phyloP scores from a whole-genome alignment of 92 coral and sea anemone genomes.

The Isaurus tuberculatus region DNA sequence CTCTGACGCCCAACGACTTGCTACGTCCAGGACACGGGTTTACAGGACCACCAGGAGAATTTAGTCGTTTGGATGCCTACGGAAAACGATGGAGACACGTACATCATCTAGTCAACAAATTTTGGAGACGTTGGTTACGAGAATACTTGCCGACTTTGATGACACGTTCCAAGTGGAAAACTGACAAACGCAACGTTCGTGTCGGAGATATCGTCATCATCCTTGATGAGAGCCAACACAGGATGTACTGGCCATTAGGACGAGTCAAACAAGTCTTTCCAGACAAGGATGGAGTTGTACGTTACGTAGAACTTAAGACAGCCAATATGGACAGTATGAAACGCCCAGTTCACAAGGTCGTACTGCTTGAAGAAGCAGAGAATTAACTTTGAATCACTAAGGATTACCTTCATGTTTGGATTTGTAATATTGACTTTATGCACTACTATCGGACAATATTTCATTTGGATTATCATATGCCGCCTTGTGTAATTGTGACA shows the following conservation, averaged over 20 bases:
- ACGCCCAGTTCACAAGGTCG: background rate
- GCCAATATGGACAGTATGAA: conserved; percentile 5
- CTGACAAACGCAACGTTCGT: conserved; percentile 9
- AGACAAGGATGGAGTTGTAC: background rate
- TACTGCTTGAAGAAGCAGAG: conserved; percentile 3
- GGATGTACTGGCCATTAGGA: conserved; percentile 8
- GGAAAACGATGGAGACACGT: conserved; percentile 7
- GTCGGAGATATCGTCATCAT: background rate
- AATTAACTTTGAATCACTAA: background rate
- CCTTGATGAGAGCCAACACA: background rate
- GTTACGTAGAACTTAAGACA: background rate
- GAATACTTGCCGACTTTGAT: conserved; percentile 8
- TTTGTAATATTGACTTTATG: background rate
- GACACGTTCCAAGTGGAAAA: background rate
- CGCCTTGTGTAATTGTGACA: conserved; percentile 8
- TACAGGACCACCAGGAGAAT: background rate
- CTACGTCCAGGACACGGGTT: background rate
- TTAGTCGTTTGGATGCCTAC: background rate
- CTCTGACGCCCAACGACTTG: background rate
- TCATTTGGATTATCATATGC: conserved; percentile 18
- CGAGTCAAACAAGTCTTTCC: background rate
- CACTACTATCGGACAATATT: conserved; percentile 1
- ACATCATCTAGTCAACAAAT: background rate
- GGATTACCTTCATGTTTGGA: background rate
- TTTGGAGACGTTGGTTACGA: background rate